Base-by-base conservation (phyloP, 2,113 vertebrate species). In the Piaya cayana region DNA sequence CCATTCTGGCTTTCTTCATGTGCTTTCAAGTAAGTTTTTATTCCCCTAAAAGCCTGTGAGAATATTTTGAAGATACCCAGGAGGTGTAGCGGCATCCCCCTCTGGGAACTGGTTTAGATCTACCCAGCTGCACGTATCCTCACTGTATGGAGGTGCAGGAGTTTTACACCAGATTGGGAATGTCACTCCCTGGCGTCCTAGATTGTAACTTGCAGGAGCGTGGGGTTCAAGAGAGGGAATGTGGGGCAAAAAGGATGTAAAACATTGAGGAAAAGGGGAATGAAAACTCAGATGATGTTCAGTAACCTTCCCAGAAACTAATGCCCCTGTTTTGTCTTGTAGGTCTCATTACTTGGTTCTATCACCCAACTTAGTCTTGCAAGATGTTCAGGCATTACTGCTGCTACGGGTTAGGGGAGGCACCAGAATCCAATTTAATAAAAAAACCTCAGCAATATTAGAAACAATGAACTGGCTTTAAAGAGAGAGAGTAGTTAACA, bases 91-190 rank as follows among this genome's bases (percentile, higher is more conserved):
- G 80, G 11, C 63, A 62, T 15, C 42, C 37, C 37, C 15, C 50
- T 23, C 34, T 2, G 1, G 12, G 47, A 5, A 3, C 15, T 43
- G 23, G 16, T 19, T 42, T 30, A 1, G 43, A 32, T 45, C 23
- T 7, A 3, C 26, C 18, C 13, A 16, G 5, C 59, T 62, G 39
- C 42, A 19, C 30, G 3, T 0, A 1, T 13, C 43, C 50, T 32
- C 0, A 0, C 22, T 21, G 11, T 0, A 0, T 39, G 39, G n/a
- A 37, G 15, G 11, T 9, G 13, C 42, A 1, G 0, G 3, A 8
- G 20, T 32, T 74, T 50, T 5, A 27, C 37, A n/a, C 8, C 50
- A 74, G 47, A 2, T 34, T 26, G 67, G 60, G 47, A 86, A 49
- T 21, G 20, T 23, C 27, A 16, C 32, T 56, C 29, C 11, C 70